These are phyloP conservation scores for Deilephila porcellus DNA, from an alignment of 2,888 invertebrate genomes.

Conservation along the genomic window DNA sequence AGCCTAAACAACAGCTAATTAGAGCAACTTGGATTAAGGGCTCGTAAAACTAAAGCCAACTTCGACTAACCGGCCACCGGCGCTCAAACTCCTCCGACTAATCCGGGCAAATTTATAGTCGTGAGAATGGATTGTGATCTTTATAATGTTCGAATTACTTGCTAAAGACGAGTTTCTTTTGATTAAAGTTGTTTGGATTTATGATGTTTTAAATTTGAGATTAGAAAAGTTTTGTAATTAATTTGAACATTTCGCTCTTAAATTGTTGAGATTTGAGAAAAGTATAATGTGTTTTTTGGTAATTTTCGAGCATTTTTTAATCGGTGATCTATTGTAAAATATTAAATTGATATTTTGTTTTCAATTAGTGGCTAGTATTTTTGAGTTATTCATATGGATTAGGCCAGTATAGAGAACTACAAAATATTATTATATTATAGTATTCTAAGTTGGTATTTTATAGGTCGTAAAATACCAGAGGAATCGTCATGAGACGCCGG, in stretches of 20 bases:
- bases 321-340: background rate
- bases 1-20: constrained; percentile 1
- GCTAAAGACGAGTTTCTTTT: constrained; percentile 12
- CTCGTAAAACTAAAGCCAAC: background rate
- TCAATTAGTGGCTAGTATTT: too few relatives aligned
- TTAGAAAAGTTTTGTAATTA: constrained; percentile 15
- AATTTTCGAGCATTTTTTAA: background rate
- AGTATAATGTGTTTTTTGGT: background rate
- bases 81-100: background rate
- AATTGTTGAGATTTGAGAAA: background rate
- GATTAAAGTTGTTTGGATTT: constrained; percentile 23
- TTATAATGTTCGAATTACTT: constrained; percentile 10
- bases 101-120: constrained; percentile 11
- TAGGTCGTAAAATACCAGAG: too few relatives aligned
- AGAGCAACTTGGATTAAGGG: background rate
- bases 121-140: constrained; percentile 22
- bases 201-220: constrained; percentile 4
- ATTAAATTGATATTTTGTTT: too few relatives aligned
- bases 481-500: too few relatives aligned
- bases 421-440: too few relatives aligned
- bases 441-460: too few relatives aligned
- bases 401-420: too few relatives aligned
- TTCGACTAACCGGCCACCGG: background rate
- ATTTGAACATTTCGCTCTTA: background rate
- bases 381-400: too few relatives aligned